Conservation (phyloP, 2,888 invertebrate species). For the Pollenia amentaria region DNA sequence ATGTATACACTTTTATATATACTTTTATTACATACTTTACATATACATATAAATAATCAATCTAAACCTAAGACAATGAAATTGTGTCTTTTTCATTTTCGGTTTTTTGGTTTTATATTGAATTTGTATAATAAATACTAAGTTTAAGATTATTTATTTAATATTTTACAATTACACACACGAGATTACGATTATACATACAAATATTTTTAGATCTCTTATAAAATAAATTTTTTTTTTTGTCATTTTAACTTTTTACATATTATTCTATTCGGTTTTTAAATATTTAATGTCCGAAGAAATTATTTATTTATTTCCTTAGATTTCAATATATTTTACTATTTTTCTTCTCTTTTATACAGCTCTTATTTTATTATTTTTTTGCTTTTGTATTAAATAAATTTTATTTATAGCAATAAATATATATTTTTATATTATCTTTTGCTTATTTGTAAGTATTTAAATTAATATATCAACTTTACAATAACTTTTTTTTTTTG, state of each 20-base stretch:
- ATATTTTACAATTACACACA: slow-evolving; percentile 68
- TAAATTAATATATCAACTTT: slow-evolving; percentile 6
- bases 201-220: slow-evolving; percentile 23
- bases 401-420: slow-evolving; percentile 18
- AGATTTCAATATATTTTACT: slow-evolving; percentile 13
- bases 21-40: slow-evolving; percentile 35
- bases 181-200: slow-evolving; percentile 45
- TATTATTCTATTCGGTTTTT: neutral
- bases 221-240: slow-evolving; percentile 23
- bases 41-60: slow-evolving; percentile 55
- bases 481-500: neutral
- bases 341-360: slow-evolving; percentile 21
- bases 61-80: slow-evolving; percentile 47
- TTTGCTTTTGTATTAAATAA: slow-evolving; percentile 12
- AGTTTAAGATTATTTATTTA: slow-evolving; percentile 44
- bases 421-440: neutral
- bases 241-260: slow-evolving; percentile 39
- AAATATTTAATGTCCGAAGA: neutral
- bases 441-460: neutral
- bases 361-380: neutral
- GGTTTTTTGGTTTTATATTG: slow-evolving; percentile 7
- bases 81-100: slow-evolving; percentile 13
- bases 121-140: slow-evolving; percentile 56
- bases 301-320: slow-evolving; percentile 14
- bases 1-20: slow-evolving; percentile 1